Evolutionary conservation across 2,888 invertebrate species (phyloP).

Genomic region (Lasioglossum pauxillum): DNA sequence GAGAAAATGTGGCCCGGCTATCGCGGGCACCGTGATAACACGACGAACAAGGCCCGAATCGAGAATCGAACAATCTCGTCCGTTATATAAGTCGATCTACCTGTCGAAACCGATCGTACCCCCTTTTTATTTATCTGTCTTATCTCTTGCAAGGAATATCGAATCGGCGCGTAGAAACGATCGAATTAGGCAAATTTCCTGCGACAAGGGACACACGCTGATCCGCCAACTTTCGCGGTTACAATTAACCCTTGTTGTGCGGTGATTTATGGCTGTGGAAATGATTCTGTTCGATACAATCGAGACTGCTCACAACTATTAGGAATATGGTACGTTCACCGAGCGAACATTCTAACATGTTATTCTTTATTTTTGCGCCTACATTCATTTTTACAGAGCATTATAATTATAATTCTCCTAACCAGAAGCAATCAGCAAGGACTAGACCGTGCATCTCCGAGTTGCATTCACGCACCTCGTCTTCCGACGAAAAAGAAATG

Average conservation of each 20-base stretch:
- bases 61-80: slow-evolving; percentile 23
- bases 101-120: slow-evolving; percentile 25
- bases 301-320: background rate
- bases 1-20: slow-evolving; percentile 24
- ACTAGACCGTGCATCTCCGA: background rate
- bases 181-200: slow-evolving; percentile 66
- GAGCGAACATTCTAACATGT: background rate
- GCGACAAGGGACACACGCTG: background rate
- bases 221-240: background rate
- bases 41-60: slow-evolving; percentile 21
- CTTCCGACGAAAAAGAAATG: background rate
- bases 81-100: slow-evolving; percentile 43
- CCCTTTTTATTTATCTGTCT: slow-evolving; percentile 31
- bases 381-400: background rate
- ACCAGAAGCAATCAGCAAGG: background rate
- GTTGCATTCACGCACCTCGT: background rate
- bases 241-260: slow-evolving; percentile 30
- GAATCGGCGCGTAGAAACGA: slow-evolving; percentile 61
- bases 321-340: background rate
- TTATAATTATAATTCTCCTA: background rate
- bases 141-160: slow-evolving; percentile 2
- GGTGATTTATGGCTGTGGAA: background rate
- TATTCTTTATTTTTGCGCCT: background rate
- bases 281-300: background rate
- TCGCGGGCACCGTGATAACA: slow-evolving; percentile 46